These are phyloP conservation scores for Lineus longissimus DNA, from an alignment of 1,140 invertebrate genomes.

Conservation along the genomic window DNA sequence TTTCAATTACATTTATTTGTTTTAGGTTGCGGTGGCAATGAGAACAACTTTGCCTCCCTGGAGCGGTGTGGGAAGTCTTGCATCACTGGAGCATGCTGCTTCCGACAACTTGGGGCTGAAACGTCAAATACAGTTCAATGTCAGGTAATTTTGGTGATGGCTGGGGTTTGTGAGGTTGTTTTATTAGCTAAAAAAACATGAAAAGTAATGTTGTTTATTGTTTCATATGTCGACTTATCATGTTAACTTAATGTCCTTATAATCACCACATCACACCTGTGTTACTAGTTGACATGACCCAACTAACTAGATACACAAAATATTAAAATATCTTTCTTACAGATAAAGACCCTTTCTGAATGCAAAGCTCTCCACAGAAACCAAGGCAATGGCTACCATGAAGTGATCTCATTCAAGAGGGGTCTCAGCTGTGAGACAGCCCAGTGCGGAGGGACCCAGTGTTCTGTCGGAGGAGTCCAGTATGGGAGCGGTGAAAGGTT, in stretches of 20 bases:
- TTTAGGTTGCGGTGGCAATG: constrained; percentile 52
- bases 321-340: constrained; percentile 3
- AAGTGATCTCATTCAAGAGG: constrained; percentile 42
- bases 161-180: background rate
- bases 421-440: constrained; percentile 36
- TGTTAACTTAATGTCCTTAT: no score
- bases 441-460: constrained; percentile 19
- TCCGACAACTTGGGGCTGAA: constrained; percentile 25
- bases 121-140: constrained; percentile 20
- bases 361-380: constrained; percentile 40
- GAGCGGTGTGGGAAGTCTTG: constrained; percentile 36
- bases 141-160: background rate
- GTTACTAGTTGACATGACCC: no score
- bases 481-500: constrained; percentile 16
- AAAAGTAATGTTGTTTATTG: no score
- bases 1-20: background rate
- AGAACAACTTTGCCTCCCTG: constrained; percentile 52
- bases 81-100: constrained; percentile 44
- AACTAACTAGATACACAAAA: background rate
- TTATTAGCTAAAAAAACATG: no score
- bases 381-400: constrained; percentile 25
- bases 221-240: no score
- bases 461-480: background rate
- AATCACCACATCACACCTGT: no score
- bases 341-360: constrained; percentile 34